phyloP scores from a whole-genome alignment of 2,113 vertebrate genomes.

The Corydoras maculifer region DNA sequence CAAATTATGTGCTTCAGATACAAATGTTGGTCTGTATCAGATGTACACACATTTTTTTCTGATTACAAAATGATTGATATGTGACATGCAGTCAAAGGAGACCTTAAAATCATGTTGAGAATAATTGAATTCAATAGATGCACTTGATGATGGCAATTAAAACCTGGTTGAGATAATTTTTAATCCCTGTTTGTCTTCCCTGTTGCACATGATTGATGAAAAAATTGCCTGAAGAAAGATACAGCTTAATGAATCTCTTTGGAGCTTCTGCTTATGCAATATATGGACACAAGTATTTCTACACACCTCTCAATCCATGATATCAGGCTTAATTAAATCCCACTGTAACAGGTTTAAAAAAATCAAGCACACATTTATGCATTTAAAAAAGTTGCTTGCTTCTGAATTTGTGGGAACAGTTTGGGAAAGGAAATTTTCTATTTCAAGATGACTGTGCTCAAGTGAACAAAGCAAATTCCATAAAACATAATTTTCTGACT shows the following conservation, averaged over 20 bases:
- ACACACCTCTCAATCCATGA: too few relatives aligned
- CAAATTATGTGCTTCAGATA: neutral
- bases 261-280: neutral
- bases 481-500: too few relatives aligned
- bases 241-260: neutral
- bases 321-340: too few relatives aligned
- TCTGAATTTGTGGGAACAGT: too few relatives aligned
- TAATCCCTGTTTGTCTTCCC: constrained; percentile 28
- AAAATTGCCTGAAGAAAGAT: constrained; percentile 15
- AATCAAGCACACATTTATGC: too few relatives aligned
- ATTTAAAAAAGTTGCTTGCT: too few relatives aligned
- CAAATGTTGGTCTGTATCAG: neutral
- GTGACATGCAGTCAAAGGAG: constrained; percentile 6
- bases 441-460: too few relatives aligned
- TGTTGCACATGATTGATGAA: constrained; percentile 35
- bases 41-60: neutral
- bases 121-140: constrained; percentile 33
- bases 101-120: constrained; percentile 11
- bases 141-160: constrained; percentile 36
- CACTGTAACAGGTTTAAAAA: too few relatives aligned
- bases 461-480: too few relatives aligned
- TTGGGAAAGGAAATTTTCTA: too few relatives aligned
- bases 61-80: neutral
- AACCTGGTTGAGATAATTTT: constrained; percentile 33
- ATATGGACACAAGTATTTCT: too few relatives aligned